A percentile compares a stretch with the other conserved stretches of the same genome.
Conservation (phyloP, 2,113 vertebrate species). For the Labeo catla region DNA sequence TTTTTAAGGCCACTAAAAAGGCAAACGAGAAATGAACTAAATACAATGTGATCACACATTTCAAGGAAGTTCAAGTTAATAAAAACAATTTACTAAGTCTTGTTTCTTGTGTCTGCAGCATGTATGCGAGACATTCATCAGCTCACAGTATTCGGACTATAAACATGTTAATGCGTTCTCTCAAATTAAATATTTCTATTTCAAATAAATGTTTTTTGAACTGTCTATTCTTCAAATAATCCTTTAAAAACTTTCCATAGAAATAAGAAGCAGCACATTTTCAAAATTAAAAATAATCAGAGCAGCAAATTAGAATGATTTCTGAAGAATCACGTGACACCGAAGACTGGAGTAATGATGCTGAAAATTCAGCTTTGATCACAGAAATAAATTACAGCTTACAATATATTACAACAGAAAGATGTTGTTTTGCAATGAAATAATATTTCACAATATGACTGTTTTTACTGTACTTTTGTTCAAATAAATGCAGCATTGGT, state of each 20-base stretch:
- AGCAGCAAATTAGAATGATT: neutral
- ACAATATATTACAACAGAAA: neutral
- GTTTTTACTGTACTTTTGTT: no score
- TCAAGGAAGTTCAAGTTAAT: neutral
- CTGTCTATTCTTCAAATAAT: no score
- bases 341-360: neutral
- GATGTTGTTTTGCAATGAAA: neutral
- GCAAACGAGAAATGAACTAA: neutral
- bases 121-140: neutral
- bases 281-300: neutral
- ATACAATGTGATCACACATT: neutral
- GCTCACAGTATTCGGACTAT: neutral
- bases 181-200: neutral
- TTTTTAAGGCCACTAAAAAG: neutral
- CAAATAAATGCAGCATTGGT: no score
- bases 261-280: no score
- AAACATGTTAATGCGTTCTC: neutral
- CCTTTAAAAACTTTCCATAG: no score
- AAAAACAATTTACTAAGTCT: neutral
- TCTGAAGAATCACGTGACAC: neutral
- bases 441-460: neutral
- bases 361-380: neutral
- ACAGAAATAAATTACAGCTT: neutral
- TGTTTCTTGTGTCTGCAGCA: neutral
- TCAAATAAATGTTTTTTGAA: no score